Percentiles rank a stretch among this genome's conserved stretches.
These are phyloP conservation scores for Archaeoteleia sp. DNA, from an alignment of 2,888 invertebrate genomes.

Conservation along the genomic window DNA sequence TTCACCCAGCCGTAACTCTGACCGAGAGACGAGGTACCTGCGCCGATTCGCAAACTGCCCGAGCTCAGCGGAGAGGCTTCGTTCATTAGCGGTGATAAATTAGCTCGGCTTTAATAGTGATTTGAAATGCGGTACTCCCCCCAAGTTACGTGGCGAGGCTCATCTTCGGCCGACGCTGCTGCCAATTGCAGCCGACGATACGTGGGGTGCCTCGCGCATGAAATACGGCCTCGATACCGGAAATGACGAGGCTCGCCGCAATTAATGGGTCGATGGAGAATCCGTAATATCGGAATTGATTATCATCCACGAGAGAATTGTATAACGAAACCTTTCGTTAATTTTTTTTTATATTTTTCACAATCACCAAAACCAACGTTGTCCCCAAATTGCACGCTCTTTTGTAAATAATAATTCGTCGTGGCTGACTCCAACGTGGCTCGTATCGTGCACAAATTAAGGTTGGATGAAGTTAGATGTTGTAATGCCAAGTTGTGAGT, in stretches of 20 bases:
- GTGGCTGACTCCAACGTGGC: slow-evolving; percentile 21
- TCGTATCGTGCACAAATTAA: slow-evolving; percentile 36
- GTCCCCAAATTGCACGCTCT: too few species aligned
- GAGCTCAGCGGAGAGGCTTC: too few species aligned
- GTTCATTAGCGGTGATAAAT: too few species aligned
- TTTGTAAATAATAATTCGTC: slow-evolving; percentile 6
- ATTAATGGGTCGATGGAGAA: slow-evolving; percentile 12
- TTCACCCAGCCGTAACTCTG: too few species aligned
- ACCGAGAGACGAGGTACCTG: too few species aligned
- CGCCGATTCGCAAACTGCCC: too few species aligned
- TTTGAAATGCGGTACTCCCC: too few species aligned
- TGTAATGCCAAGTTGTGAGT: slow-evolving; percentile 30
- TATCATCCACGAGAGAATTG: neutral
- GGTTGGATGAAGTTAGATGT: slow-evolving; percentile 25
- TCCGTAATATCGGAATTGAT: slow-evolving; percentile 17
- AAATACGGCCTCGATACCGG: slow-evolving; percentile 36
- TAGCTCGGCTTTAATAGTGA: too few species aligned
- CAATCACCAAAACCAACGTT: too few species aligned
- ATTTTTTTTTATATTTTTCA: too few species aligned
- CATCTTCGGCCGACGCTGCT: slow-evolving; percentile 14
- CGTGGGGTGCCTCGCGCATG: slow-evolving; percentile 7
- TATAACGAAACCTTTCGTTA: too few species aligned
- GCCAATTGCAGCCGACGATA: slow-evolving; percentile 16
- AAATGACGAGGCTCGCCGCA: slow-evolving; percentile 52
- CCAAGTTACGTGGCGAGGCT: neutral